phyloP scores from a whole-genome alignment of 92 coral and sea anemone genomes.

The Porites evermanni region DNA sequence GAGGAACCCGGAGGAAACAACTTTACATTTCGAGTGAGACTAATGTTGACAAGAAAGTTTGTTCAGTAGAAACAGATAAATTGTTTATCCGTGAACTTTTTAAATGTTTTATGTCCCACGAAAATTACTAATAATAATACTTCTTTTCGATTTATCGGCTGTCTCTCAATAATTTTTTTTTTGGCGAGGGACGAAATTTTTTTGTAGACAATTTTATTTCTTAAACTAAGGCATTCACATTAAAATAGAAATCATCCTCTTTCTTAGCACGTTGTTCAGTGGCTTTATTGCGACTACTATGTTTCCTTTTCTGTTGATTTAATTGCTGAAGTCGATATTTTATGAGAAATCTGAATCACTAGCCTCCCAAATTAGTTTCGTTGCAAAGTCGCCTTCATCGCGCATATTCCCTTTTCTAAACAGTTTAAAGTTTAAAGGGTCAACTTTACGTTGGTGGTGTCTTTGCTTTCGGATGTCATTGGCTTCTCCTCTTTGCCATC shows the following conservation, averaged over 20 bases:
- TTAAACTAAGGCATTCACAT: neutral
- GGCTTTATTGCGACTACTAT: too few relatives aligned
- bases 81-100: neutral
- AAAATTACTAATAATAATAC: neutral
- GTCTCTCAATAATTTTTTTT: neutral
- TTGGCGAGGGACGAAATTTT: neutral
- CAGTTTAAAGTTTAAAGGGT: neutral
- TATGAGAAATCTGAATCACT: neutral
- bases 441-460: constrained; percentile 16
- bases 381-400: neutral
- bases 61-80: neutral
- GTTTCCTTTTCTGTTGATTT: neutral
- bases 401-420: neutral
- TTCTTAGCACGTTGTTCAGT: too few relatives aligned
- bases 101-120: constrained; percentile 10
- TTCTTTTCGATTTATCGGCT: constrained; percentile 9
- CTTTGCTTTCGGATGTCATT: constrained; percentile 40
- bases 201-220: neutral
- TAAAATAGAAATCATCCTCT: neutral
- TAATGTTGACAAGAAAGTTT: neutral
- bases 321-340: neutral
- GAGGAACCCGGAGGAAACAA: neutral
- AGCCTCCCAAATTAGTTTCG: neutral
- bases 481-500: constrained; percentile 2
- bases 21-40: neutral